A percentile compares a stretch with the other conserved stretches of the same genome.
Evolutionary conservation across 2,113 vertebrate genomes (phyloP).

Genomic region (Piaya cayana): DNA sequence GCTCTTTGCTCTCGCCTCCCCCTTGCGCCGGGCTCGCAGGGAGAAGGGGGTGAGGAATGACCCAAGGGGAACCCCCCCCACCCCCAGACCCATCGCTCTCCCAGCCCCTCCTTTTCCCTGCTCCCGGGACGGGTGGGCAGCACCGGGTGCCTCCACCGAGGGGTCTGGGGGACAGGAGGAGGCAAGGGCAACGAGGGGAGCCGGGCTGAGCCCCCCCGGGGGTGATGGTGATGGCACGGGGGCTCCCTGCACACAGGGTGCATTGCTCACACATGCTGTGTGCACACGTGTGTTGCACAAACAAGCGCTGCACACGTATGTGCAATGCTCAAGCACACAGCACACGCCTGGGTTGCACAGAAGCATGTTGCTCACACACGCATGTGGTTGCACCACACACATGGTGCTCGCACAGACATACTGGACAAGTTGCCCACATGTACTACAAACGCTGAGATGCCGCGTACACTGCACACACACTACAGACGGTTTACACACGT

Average conservation of each 20-base stretch:
- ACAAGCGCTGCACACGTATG: neutral
- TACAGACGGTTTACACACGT: accelerated
- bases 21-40: neutral
- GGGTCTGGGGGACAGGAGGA: neutral
- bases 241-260: neutral
- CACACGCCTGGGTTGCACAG: accelerated
- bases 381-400: accelerated
- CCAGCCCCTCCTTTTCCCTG: neutral
- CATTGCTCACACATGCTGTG: accelerated
- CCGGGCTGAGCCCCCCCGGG: neutral
- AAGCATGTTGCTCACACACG: too few species aligned
- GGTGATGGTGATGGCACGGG: neutral
- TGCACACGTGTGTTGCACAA: accelerated
- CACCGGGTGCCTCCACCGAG: neutral
- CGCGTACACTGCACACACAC: accelerated
- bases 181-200: accelerated
- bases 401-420: accelerated
- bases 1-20: neutral
- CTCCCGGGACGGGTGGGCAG: neutral
- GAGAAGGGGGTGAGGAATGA: neutral
- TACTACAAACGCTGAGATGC: accelerated
- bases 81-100: neutral
- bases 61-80: neutral
- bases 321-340: neutral
- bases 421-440: accelerated